These are phyloP conservation scores for Mormoops blainvillei DNA, from an alignment of 2,113 vertebrate genomes.

Conservation along the genomic window DNA sequence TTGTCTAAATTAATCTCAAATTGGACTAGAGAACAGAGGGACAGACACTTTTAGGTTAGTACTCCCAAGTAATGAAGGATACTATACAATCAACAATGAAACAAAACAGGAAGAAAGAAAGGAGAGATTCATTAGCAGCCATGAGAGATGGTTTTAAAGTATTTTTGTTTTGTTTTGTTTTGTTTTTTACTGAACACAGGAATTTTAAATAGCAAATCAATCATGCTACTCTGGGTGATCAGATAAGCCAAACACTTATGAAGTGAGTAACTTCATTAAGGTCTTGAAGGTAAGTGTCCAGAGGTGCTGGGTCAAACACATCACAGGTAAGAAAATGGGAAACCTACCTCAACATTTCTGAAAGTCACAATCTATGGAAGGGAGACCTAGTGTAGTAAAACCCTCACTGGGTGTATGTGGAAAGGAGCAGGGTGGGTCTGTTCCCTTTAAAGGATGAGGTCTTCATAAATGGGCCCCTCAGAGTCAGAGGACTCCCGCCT, in stretches of 20 bases:
- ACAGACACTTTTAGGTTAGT: slow-evolving; percentile 77
- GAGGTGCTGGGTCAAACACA: slow-evolving; percentile 78
- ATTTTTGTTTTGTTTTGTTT: slow-evolving; percentile 11
- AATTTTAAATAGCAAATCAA: slow-evolving; percentile 55
- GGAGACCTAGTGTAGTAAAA: slow-evolving; percentile 72
- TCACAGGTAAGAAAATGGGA: slow-evolving; percentile 70
- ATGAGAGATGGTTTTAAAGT: slow-evolving; percentile 12
- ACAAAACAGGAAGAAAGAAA: slow-evolving; percentile 58
- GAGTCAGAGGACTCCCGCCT: slow-evolving; percentile 94
- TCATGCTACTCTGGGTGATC: slow-evolving; percentile 74
- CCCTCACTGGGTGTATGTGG: slow-evolving; percentile 61
- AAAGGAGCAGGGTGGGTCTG: slow-evolving; percentile 50
- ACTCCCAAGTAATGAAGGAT: slow-evolving; percentile 66
- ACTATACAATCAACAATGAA: slow-evolving; percentile 74
- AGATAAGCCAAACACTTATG: slow-evolving; percentile 72
- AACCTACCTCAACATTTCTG: slow-evolving; percentile 80
- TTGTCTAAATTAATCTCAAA: slow-evolving; percentile 70
- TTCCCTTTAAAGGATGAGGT: slow-evolving; percentile 82
- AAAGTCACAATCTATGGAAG: slow-evolving; percentile 84
- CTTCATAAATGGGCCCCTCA: slow-evolving; percentile 95
- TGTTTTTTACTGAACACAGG: slow-evolving; percentile 59
- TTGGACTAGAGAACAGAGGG: slow-evolving; percentile 67
- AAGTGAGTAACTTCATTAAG: slow-evolving; percentile 73
- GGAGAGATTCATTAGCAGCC: slow-evolving; percentile 51
- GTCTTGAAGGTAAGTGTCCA: slow-evolving; percentile 74